Base-by-base conservation (phyloP, 1,140 invertebrate species). In the Lucilia cuprina region DNA sequence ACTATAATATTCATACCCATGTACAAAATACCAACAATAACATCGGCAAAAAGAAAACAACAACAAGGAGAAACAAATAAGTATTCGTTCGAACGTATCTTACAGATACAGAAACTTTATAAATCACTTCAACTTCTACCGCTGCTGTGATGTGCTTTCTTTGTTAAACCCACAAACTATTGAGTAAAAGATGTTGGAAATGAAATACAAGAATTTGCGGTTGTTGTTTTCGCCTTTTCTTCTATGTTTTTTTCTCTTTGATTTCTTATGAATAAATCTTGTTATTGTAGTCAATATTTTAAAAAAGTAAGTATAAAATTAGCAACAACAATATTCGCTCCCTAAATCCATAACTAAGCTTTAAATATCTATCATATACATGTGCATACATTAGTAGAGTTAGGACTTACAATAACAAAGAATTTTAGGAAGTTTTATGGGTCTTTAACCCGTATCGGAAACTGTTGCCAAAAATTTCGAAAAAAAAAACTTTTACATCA, bases 141-240 rank as follows among this genome's bases (percentile, higher is more conserved):
- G 50, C 50, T 14, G 55, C 55, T 60, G 5, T 60, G 5, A n/a
- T 60, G 13, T 70, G 65, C 65, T 70, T 21, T 70, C 65, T 70
- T 70, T 70, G n/a, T 19, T 19, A 70, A 70, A 19, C 65, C 65
- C 65, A 70, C 65, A 70, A 70, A 70, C 19, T 70, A 7, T 70
- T 70, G 19, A 21, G n/a, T 70, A n/a, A 60, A 60, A n/a, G 65
- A 70, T 70, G 65, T 70, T 70, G 65, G n/a, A 70, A 19, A 70
- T 70, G 12, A 70, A 70, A 70, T 70, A 70, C 65, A 70, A 70
- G 65, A 70, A 70, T 21, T 70, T 70, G 65, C 19, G 65, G 65
- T 70, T 70, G 65, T 19, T 70, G 7, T 25, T 60, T 17, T 41
- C 41, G 2, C 7, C 41, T 41, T 41, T 5, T 41, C 41, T 5